phyloP scores from a whole-genome alignment of 2,888 invertebrate genomes.

The Hirtodrosophila duncani region DNA sequence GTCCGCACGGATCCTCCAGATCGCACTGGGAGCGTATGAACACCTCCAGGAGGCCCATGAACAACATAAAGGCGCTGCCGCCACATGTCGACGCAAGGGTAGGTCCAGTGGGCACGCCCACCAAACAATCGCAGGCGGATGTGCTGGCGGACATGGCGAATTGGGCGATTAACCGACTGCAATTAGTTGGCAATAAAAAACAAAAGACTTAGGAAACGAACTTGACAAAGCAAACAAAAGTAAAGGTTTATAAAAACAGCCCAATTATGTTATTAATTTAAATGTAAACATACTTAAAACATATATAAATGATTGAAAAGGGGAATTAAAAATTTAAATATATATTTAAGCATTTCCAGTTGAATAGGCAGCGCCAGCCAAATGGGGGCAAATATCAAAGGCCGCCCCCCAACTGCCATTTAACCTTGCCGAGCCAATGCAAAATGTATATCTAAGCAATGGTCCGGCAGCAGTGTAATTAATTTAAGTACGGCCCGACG shows the following conservation, averaged over 20 bases:
- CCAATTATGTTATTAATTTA: neutral
- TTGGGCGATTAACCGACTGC: neutral
- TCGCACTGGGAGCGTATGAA: conserved; percentile 92
- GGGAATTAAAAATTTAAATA: conserved; percentile 4
- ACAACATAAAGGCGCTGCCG: conserved; percentile 91
- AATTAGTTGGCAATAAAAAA: conserved; percentile 5
- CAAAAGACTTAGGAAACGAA: conserved; percentile 47
- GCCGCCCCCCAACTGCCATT: conserved; percentile 25
- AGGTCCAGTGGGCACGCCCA: conserved; percentile 87
- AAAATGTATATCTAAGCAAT: conserved; percentile 27
- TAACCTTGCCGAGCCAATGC: conserved; percentile 44
- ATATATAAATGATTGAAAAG: neutral
- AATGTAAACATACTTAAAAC: neutral
- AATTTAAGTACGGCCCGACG: conserved; percentile 35
- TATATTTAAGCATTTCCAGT: conserved; percentile 15
- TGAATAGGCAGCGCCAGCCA: conserved; percentile 18
- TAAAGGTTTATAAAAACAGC: neutral
- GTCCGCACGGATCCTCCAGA: conserved; percentile 90
- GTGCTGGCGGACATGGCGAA: conserved; percentile 50
- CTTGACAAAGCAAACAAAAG: conserved; percentile 17
- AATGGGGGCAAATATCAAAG: conserved; percentile 26
- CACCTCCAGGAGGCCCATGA: conserved; percentile 92
- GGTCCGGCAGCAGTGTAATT: conserved; percentile 33
- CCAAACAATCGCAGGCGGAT: conserved; percentile 87
- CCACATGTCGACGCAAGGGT: conserved; percentile 91